These are phyloP conservation scores for Homarus gammarus DNA, from an alignment of 2,888 invertebrate species.

Conservation along the genomic window DNA sequence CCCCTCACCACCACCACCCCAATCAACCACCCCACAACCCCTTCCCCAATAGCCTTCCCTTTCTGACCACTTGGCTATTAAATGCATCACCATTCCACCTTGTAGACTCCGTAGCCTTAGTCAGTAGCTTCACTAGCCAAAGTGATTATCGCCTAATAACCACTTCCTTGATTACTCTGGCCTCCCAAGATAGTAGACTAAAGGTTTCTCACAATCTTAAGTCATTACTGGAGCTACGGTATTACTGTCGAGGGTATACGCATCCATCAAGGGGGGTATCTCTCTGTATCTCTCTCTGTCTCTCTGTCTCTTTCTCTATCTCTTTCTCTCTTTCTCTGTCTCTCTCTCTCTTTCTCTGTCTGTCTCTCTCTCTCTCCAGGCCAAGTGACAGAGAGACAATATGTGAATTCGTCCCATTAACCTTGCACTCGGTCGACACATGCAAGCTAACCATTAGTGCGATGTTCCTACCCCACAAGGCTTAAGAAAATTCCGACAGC, in stretches of 20 bases:
- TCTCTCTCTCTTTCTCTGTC: too few relatives aligned
- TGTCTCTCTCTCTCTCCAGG: background rate
- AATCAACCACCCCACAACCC: background rate
- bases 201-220: constrained; percentile 28
- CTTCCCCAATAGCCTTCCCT: background rate
- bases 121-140: constrained; percentile 16
- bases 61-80: constrained; percentile 20
- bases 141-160: constrained; percentile 45
- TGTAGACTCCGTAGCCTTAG: background rate
- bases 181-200: constrained; percentile 30
- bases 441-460: too few relatives aligned
- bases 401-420: too few relatives aligned
- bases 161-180: constrained; percentile 46
- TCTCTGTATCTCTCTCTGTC: background rate
- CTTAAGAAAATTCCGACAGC: too few relatives aligned
- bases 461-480: too few relatives aligned
- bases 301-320: background rate
- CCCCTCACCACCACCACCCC: background rate
- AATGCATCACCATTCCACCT: background rate
- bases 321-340: too few relatives aligned
- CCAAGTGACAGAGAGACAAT: too few relatives aligned
- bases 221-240: too few relatives aligned
- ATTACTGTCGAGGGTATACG: too few relatives aligned
- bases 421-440: too few relatives aligned
- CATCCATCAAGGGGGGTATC: too few relatives aligned